Evolutionary conservation across 2,797 vertebrate species (phyloP).

Genomic region (Phoeniculus purpureus): DNA sequence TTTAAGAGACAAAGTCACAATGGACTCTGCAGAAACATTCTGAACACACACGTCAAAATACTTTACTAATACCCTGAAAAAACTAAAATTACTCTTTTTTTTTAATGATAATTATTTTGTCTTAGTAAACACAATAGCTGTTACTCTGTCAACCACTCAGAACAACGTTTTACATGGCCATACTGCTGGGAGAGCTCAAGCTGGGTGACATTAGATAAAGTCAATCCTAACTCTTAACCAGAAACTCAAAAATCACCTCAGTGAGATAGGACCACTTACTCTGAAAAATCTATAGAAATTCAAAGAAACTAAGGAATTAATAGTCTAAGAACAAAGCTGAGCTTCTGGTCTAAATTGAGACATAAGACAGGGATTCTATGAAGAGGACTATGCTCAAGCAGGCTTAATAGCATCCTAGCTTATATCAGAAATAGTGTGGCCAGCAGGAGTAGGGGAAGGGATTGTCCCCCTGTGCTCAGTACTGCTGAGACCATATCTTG

Average conservation of each 20-base stretch:
- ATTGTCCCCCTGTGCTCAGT: too few species aligned
- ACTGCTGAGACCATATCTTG: too few species aligned
- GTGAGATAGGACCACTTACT: not conserved
- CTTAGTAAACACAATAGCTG: not conserved
- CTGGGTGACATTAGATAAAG: not conserved
- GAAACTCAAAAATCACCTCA: not conserved
- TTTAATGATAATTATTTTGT: not conserved
- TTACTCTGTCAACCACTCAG: not conserved
- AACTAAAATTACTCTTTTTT: not conserved
- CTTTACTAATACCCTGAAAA: conserved; percentile 11
- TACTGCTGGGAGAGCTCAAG: not conserved
- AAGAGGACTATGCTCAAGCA: not conserved
- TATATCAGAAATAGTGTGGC: too few species aligned
- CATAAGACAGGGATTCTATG: not conserved
- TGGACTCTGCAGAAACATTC: not conserved
- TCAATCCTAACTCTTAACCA: not conserved
- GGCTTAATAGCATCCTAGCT: too few species aligned
- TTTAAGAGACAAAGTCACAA: not conserved
- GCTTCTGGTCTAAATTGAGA: not conserved
- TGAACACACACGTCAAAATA: not conserved
- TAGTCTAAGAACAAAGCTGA: not conserved
- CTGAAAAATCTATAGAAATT: not conserved
- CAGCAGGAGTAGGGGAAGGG: too few species aligned
- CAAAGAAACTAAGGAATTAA: not conserved
- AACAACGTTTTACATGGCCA: not conserved